Evolutionary conservation across 2,888 invertebrate species (phyloP), one percentile per base, ranked within the genome.

Genomic region (Pilophorus perplexus): DNA sequence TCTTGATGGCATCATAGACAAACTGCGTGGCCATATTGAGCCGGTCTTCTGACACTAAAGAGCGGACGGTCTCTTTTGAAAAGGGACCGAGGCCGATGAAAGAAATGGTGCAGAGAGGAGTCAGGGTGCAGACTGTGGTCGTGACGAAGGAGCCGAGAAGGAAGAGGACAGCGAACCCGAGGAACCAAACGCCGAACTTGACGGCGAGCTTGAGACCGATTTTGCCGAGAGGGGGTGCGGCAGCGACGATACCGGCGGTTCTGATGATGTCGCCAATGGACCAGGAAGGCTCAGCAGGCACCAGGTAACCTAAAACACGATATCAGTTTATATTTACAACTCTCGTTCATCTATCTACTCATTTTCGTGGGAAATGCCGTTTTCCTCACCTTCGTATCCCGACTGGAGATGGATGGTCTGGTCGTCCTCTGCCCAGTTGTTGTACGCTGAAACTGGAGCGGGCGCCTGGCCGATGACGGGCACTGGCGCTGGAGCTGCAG

Each of bases 1-100:
- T 84, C 59, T 83, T 81, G 64, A 86, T 80, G 2, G 85, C 85
- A 33, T 79, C 81, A 72, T 82, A 81, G 1, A 86, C 83, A 42
- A 85, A 80, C 5, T 80, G 78, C 1, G 84, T 82, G 0, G 84
- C 82, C 1, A 79, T 77, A 25, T 83, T 80, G 33, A 86, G 79
- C 28, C 80, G 79, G 48, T 85, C 84, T 0, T 84, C 82, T 0
- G 81, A 82, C 71, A 85, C 80, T 8, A 83, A 76, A 0, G 82
- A 75, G 20, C 84, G 78, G 75, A 85, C 81, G 66, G 84, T 79
- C 71, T 80, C 79, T 40, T 77, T 76, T 67, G 77, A 75, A 27
- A 78, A 70, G 6, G 54, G 54, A 16, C 72, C 18, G 4, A 70
- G 25, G 0, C 65, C 68, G 40, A 68, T 28, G 67, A 71, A 71